Evolutionary conservation across 2,113 vertebrate genomes (phyloP).

Genomic region (Rhinichthys klamathensis): DNA sequence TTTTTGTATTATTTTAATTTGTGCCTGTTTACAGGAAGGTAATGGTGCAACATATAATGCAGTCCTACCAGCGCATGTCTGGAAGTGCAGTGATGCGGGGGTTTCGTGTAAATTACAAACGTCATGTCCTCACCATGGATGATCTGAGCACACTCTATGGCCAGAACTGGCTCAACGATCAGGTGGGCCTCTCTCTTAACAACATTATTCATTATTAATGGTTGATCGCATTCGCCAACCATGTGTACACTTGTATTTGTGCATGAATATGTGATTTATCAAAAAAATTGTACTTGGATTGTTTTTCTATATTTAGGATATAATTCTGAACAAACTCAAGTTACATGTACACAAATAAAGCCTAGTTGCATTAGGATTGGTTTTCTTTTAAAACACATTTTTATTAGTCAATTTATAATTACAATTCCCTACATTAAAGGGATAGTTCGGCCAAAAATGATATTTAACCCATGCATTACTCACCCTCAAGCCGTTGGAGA

Average conservation of each 20-base stretch:
- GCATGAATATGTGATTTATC: background rate
- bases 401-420: no score
- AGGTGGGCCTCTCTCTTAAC: conserved; percentile 69
- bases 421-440: no score
- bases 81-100: conserved; percentile 82
- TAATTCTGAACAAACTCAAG: background rate
- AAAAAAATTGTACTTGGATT: background rate
- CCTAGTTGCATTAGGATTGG: no score
- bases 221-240: background rate
- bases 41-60: conserved; percentile 86
- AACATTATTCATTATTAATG: background rate
- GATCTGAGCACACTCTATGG: conserved; percentile 89
- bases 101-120: conserved; percentile 88
- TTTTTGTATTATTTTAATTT: background rate
- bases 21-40: conserved; percentile 73
- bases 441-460: no score
- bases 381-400: no score
- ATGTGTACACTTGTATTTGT: background rate
- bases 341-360: no score
- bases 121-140: conserved; percentile 90
- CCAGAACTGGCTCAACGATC: conserved; percentile 93
- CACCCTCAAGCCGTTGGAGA: no score
- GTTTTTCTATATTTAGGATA: background rate
- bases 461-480: no score
- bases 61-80: conserved; percentile 85